Base-by-base conservation (phyloP, 2,797 vertebrate species). In the Dicrostonyx torquatus region DNA sequence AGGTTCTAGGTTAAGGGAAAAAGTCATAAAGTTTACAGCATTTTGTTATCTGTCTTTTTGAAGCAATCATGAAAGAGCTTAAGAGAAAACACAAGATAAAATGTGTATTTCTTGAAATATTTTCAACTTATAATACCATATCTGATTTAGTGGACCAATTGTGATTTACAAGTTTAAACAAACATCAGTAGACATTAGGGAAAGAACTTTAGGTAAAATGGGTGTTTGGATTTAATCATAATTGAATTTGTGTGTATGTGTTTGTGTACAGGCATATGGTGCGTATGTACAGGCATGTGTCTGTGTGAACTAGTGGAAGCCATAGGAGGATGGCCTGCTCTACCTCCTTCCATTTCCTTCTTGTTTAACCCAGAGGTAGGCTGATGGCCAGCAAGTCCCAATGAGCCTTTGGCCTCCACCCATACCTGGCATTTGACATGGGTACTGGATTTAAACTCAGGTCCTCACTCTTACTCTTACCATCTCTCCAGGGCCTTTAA, bases 81-180 rank as follows among this genome's bases (percentile, higher is more conserved):
- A 95, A 14, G 50, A 90, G 31, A 87, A 96, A 50, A 83, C 72
- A 15, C 15, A 94, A 18, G 24, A 73, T 72, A 68, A 91, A 95
- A 60, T 50, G 48, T 94, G 8, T 72, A 75, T 45, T 94, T 89
- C 48, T 43, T 90, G 24, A 34, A 93, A 88, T 79, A 90, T 76
- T 96, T 96, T 93, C 89, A 24, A 43, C 24, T 40, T 93, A 55
- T 78, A 75, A 94, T 94, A 90, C 60, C 92, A 17, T 94, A 89
- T 84, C 77, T 53, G n/a, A 83, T 92, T 93, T 87, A 73, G 60
- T 77, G 45, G 29, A 12, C 55, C 66, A 95, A 79, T 90, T 73
- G 75, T 85, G 93, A 94, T 72, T 94, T 88, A 94, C 78, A 97
- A 85, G 31, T 89, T 94, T 93, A 94, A 90, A 64, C 72, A 34